Evolutionary conservation across 2,888 invertebrate species (phyloP).

Genomic region (Dolomedes plantarius): DNA sequence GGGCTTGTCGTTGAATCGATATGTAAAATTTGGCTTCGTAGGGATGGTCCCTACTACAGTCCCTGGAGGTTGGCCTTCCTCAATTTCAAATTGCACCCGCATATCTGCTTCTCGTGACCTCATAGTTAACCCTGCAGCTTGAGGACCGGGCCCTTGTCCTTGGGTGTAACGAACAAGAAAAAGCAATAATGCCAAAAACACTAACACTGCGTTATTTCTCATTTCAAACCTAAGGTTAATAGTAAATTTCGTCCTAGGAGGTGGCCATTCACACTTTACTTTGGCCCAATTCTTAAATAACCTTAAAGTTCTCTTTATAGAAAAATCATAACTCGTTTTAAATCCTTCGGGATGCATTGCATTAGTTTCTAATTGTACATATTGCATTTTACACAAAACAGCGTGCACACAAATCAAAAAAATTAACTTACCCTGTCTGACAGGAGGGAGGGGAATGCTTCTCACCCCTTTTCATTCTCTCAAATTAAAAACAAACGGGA

Average conservation of each 20-base stretch:
- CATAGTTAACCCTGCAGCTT: slow-evolving; percentile 57
- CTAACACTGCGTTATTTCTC: slow-evolving; percentile 30
- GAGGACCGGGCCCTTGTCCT: slow-evolving; percentile 63
- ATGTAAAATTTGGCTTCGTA: slow-evolving; percentile 90
- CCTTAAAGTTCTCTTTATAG: slow-evolving; percentile 36
- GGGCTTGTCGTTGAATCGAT: slow-evolving; percentile 94
- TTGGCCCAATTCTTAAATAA: slow-evolving; percentile 29
- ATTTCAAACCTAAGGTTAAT: slow-evolving; percentile 31
- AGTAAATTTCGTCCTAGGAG: slow-evolving; percentile 37
- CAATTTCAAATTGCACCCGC: slow-evolving; percentile 82
- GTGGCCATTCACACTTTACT: slow-evolving; percentile 42
- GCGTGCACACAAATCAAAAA: background rate
- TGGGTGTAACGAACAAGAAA: slow-evolving; percentile 57
- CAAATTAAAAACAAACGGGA: background rate
- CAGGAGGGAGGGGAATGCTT: slow-evolving; percentile 10
- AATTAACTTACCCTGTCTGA: slow-evolving; percentile 43
- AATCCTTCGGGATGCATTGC: background rate
- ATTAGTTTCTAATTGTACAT: background rate
- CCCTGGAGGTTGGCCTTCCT: slow-evolving; percentile 89
- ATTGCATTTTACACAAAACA: slow-evolving; percentile 4
- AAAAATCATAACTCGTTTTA: background rate
- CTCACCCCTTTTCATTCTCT: slow-evolving; percentile 20
- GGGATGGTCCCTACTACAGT: slow-evolving; percentile 92
- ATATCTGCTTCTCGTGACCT: slow-evolving; percentile 70
- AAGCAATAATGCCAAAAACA: slow-evolving; percentile 45